These are phyloP conservation scores for Calidris pygmaea DNA, from an alignment of 2,113 vertebrate genomes.

Conservation along the genomic window DNA sequence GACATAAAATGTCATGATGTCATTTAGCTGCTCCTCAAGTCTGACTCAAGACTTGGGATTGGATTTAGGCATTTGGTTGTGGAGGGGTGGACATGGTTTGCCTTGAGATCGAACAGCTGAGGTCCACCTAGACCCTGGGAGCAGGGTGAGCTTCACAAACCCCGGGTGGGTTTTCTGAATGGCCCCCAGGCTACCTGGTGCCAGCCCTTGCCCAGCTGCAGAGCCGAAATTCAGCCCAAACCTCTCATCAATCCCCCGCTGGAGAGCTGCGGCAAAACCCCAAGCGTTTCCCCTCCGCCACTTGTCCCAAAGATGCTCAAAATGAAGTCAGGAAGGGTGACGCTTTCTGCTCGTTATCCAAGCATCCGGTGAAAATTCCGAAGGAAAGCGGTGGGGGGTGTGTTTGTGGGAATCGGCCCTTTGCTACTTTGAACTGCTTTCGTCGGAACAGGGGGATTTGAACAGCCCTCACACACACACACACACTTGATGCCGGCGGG, in stretches of 20 bases:
- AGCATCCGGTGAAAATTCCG: background rate
- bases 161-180: accelerated
- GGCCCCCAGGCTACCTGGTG: too few species aligned
- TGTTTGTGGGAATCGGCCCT: background rate
- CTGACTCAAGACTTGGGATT: background rate
- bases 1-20: too few species aligned
- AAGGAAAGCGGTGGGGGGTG: background rate
- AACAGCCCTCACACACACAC: background rate
- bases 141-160: background rate
- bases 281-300: background rate
- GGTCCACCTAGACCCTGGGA: background rate
- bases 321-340: background rate
- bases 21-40: background rate
- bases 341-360: background rate
- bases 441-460: background rate
- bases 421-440: background rate
- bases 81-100: background rate
- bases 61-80: background rate
- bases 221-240: background rate
- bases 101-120: background rate
- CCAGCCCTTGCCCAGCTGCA: background rate
- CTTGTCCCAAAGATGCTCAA: background rate
- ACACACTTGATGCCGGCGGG: accelerated
- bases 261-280: background rate
- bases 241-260: background rate